Conservation (phyloP, 2,113 vertebrate genomes). For the Odocoileus virginianus region DNA sequence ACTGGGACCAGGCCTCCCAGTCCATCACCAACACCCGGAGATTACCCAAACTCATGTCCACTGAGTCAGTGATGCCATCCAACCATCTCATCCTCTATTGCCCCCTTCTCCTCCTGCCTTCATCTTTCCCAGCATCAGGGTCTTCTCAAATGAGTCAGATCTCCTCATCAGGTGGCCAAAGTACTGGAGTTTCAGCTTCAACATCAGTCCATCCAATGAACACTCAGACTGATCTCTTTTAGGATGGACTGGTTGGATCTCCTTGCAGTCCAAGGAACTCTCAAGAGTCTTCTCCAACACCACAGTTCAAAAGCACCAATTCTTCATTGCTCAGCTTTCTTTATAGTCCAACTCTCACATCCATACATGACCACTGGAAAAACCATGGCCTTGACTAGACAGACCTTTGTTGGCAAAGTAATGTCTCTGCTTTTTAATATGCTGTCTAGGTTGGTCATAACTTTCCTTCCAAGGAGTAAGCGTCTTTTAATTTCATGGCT, state of each 20-base stretch:
- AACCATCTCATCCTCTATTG: background rate
- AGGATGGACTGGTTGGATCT: background rate
- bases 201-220: rapidly evolving
- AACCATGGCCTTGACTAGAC: background rate
- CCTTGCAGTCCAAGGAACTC: background rate
- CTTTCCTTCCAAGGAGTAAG: background rate
- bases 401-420: background rate
- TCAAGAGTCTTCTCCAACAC: background rate
- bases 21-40: rapidly evolving
- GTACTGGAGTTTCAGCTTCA: background rate
- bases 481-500: background rate
- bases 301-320: background rate
- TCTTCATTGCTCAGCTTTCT: rapidly evolving
- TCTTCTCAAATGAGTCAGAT: background rate
- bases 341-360: background rate
- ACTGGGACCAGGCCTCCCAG: background rate
- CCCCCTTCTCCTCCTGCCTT: background rate
- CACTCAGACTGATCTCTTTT: background rate
- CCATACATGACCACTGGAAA: background rate
- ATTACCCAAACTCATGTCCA: background rate
- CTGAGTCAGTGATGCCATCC: background rate
- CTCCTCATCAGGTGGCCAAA: rapidly evolving
- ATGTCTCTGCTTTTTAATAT: background rate
- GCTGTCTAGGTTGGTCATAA: background rate
- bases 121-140: background rate